A percentile compares a stretch with the other conserved stretches of the same genome.
These are phyloP conservation scores for Diplodus sargus DNA, from an alignment of 2,797 vertebrate genomes.

Conservation along the genomic window DNA sequence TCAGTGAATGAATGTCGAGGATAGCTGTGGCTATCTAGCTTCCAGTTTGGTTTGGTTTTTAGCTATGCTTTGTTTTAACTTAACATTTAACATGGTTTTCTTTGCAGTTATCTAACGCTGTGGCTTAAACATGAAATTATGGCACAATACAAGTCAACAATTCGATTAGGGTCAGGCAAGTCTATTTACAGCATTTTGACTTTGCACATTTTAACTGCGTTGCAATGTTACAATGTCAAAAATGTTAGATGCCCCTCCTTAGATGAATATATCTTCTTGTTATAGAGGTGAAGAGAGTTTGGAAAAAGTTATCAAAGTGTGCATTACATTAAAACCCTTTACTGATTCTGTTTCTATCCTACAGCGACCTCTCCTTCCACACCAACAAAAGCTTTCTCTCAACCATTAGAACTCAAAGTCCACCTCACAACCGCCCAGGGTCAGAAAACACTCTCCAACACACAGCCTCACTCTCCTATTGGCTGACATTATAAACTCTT, in stretches of 20 bases:
- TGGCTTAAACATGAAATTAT: too few relatives aligned
- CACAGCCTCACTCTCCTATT: constrained; percentile 35
- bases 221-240: not conserved
- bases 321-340: not conserved
- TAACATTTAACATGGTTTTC: too few relatives aligned
- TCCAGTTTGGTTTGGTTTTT: too few relatives aligned
- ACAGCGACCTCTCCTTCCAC: constrained; percentile 47
- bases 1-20: too few relatives aligned
- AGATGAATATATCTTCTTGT: not conserved
- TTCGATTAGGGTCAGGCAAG: too few relatives aligned
- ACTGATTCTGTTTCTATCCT: constrained; percentile 40
- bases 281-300: constrained; percentile 1
- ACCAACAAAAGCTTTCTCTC: constrained; percentile 69
- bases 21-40: too few relatives aligned
- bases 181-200: too few relatives aligned
- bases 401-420: constrained; percentile 79
- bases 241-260: not conserved
- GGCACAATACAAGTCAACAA: too few relatives aligned
- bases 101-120: too few relatives aligned
- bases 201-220: constrained; percentile 4
- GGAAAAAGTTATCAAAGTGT: constrained; percentile 9
- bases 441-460: constrained; percentile 51
- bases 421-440: constrained; percentile 54
- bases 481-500: constrained; percentile 39
- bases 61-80: too few relatives aligned